These are phyloP conservation scores for Antheraea pernyi DNA, from an alignment of 1,140 invertebrate genomes.

Conservation along the genomic window DNA sequence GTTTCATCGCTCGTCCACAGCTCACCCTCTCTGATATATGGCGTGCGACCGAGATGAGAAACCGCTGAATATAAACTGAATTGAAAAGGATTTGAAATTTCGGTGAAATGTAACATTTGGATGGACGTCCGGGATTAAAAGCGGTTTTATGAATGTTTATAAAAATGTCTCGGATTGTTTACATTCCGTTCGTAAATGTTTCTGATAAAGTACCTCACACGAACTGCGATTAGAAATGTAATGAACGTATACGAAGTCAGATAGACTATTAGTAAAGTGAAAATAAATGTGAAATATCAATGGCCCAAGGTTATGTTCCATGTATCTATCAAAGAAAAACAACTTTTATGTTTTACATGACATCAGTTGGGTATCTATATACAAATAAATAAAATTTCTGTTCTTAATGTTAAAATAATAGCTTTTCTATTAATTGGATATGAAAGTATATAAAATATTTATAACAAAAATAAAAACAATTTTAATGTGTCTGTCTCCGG, in stretches of 20 bases:
- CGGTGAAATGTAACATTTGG: slow-evolving; percentile 20
- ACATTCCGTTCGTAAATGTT: not conserved
- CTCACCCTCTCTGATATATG: slow-evolving; percentile 26
- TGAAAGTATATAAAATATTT: no score
- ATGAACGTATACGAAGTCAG: not conserved
- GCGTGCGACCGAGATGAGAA: slow-evolving; percentile 27
- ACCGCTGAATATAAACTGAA: slow-evolving; percentile 32
- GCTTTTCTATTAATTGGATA: no score
- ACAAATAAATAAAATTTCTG: no score
- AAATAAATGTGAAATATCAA: no score
- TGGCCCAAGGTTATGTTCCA: no score
- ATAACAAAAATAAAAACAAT: no score
- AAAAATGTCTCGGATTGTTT: slow-evolving; percentile 8
- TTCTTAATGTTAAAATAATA: no score
- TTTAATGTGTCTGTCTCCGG: no score
- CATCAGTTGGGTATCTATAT: no score
- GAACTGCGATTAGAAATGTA: not conserved
- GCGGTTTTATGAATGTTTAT: slow-evolving; percentile 24
- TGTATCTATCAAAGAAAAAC: no score
- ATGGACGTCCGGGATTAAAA: slow-evolving; percentile 18
- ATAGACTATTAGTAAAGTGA: no score
- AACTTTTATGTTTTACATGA: no score
- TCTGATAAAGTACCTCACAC: not conserved
- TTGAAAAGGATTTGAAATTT: slow-evolving; percentile 50
- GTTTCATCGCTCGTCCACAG: slow-evolving; percentile 33